Base-by-base conservation (phyloP, 2,797 vertebrate species). In the Sebastes oblongus region DNA sequence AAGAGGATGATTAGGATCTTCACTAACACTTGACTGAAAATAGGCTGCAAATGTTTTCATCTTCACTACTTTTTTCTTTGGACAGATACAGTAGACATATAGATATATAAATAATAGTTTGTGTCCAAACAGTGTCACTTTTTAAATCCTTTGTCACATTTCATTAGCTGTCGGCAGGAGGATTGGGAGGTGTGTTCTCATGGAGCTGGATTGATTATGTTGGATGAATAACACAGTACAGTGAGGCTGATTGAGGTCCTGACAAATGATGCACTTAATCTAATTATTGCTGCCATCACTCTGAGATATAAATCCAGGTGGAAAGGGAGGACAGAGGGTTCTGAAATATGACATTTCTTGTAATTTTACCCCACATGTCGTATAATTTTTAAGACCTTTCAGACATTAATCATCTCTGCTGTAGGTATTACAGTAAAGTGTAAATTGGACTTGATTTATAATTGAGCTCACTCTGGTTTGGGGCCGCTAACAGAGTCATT, bases 361-460 rank as follows among this genome's bases (percentile, higher is more conserved):
- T 72, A 32, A 72, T 82, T 82, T 77, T 25, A 42, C 56, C 30
- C 12, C 74, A 50, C 27, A 14, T 58, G 18, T 66, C 25, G 5
- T 34, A 25, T 77, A 13, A 74, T 82, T 72, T 87, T 36, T 66
- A 66, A 27, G 5, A 74, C 69, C 22, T 56, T 72, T 77, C 32
- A 27, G 59, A 62, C 64, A 66, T 79, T 29, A 62, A 77, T 92
- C 61, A 70, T 78, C 60, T 73, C 32, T 42, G 69, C 62, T 54
- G 58, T 24, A 55, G 75, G 52, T 85, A 42, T 70, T 77, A 29
- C 16, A 60, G 24, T 39, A 0, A 27, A 56, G n/a, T 10, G 4
- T 77, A 60, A 72, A 82, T 78, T 81, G 27, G 46, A 56, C 75
- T 61, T 71, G 60, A 88, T 84, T 85, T 72, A 59, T 89, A n/a